Base-by-base conservation (phyloP, 2,888 invertebrate genomes). In the Heliconius ethilla region DNA sequence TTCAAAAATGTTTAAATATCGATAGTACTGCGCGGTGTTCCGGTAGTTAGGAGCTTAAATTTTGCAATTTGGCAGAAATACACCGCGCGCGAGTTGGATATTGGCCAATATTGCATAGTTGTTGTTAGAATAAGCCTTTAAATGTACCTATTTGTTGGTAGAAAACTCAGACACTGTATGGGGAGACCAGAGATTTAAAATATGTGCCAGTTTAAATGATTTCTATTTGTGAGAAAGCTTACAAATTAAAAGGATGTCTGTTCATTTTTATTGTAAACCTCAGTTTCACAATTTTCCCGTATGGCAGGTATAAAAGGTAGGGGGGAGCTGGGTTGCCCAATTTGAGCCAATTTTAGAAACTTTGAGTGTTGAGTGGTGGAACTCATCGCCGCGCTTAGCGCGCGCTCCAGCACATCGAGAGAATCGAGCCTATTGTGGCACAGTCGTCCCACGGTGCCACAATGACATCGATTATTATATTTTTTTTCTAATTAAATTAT, bases 41-140 rank as follows among this genome's bases (percentile, higher is more conserved):
- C 67, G 45, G 51, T 67, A 74, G 77, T 55, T 80, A n/a, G 77
- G 78, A 18, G 51, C 69, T 27, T 75, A 81, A 33, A 76, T 81
- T 13, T 78, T 78, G 27, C 70, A 79, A 51, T 81, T 74, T 74
- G 74, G 74, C 74, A 63, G 74, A 27, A 59, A 27, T 62, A 74
- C 10, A 6, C 25, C 40, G 62, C 66, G 66, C 66, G 22, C 51
- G 29, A 66, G 37, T 67, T 75, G 75, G 75, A 66, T 75, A 66
- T 65, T 4, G 33, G 75, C 75, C 75, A 75, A 75, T 66, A 75
- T 33, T 75, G 66, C 66, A n/a, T 18, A 51, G 37, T 25, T 40
- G 40, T 73, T 65, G 74, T 45, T 63, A 40, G 74, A 65, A 25
- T 37, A 45, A 63, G 74, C 27, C 45, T 63, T 74, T 74, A 74